These are phyloP conservation scores for Pangasius djambal DNA, from an alignment of 2,797 vertebrate species.

Conservation along the genomic window DNA sequence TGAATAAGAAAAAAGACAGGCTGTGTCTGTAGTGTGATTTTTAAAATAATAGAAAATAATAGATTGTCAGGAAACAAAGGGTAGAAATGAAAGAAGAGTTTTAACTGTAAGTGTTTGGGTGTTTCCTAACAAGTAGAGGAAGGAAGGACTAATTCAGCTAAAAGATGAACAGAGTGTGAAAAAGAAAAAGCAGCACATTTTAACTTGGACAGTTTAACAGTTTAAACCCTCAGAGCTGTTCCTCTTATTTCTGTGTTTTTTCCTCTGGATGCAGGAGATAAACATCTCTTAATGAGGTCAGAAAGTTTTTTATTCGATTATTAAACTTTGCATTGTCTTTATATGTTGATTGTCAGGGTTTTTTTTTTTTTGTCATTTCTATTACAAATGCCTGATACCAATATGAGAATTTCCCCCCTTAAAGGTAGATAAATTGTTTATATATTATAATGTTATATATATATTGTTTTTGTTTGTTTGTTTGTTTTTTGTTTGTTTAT, in stretches of 20 bases:
- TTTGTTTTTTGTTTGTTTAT: too few relatives aligned
- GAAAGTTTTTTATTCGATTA: neutral
- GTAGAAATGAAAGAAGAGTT: neutral
- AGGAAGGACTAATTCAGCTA: neutral
- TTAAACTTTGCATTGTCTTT: neutral
- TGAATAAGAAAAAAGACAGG: too few relatives aligned
- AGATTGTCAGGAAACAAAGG: too few relatives aligned
- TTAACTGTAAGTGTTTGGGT: neutral
- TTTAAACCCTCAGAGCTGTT: neutral
- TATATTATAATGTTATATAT: too few relatives aligned
- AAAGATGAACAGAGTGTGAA: neutral
- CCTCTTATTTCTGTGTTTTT: neutral
- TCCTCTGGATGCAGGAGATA: neutral
- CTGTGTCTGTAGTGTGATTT: too few relatives aligned
- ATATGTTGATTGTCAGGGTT: neutral
- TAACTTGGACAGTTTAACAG: neutral
- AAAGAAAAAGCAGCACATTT: neutral
- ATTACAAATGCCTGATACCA: neutral
- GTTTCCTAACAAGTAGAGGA: neutral
- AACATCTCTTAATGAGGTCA: neutral
- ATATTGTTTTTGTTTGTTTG: too few relatives aligned
- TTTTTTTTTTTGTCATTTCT: neutral
- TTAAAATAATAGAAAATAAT: too few relatives aligned
- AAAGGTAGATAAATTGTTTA: too few relatives aligned
- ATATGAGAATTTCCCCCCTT: too few relatives aligned